A percentile compares a stretch with the other conserved stretches of the same genome.
Conservation (phyloP, 1,140 invertebrate species). For the Sminthurides bifidus region DNA sequence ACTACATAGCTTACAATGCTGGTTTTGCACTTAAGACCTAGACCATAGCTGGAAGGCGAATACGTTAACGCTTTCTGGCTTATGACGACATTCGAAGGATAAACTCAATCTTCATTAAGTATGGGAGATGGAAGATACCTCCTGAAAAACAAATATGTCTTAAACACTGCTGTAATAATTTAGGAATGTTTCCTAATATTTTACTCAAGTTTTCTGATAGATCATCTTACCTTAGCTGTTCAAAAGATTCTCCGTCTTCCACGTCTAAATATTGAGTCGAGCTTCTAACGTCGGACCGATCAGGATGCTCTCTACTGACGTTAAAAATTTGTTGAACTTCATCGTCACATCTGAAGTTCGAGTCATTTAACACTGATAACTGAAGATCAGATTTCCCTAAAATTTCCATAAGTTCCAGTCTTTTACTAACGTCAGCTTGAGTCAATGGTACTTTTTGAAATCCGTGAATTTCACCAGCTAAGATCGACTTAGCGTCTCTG, state of each 20-base stretch:
- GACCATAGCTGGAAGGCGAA: too few relatives aligned
- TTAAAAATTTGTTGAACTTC: slow-evolving; percentile 16
- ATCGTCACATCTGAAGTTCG: not conserved
- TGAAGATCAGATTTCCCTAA: not conserved
- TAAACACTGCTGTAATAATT: not conserved
- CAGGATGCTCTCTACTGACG: not conserved
- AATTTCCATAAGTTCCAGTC: slow-evolving; percentile 3
- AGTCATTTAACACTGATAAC: slow-evolving; percentile 1
- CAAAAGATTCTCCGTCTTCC: slow-evolving; percentile 1
- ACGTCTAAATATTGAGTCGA: slow-evolving; percentile 13
- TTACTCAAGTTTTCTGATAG: not conserved
- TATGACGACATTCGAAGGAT: too few relatives aligned
- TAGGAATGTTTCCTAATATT: not conserved
- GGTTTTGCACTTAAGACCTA: too few relatives aligned
- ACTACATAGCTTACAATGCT: too few relatives aligned
- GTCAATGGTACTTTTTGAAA: not conserved
- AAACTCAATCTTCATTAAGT: not conserved
- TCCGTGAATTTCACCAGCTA: slow-evolving; percentile 10
- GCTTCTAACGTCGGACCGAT: slow-evolving; percentile 5
- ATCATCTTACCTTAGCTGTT: not conserved
- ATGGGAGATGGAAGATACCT: not conserved
- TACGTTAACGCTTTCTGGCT: too few relatives aligned
- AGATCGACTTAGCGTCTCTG: slow-evolving; percentile 9
- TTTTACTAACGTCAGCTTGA: not conserved
- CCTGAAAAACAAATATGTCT: too few relatives aligned